Base-by-base conservation (phyloP, 2,888 invertebrate species). In the Cosmorhoe ocellata region DNA sequence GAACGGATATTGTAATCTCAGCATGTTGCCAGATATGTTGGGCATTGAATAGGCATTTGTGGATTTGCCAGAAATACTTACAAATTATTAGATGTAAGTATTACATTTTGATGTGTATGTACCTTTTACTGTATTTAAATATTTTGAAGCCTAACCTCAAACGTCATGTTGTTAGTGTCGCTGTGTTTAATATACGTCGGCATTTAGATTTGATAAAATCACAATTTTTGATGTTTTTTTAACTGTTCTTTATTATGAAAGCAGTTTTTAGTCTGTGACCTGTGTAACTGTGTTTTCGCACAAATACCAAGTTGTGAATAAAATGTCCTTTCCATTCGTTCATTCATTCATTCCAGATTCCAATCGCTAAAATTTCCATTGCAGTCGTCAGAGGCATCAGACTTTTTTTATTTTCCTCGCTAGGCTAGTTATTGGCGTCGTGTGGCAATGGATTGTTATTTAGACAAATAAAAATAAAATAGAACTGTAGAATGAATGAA, bases 41-140 rank as follows among this genome's bases (percentile, higher is more conserved):
- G 46, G 6, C 18, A 31, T 8, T 49, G 46, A 49, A 55, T 45
- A 28, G 51, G 44, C 10, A 36, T 32, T 50, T 59, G 62, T 64
- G 63, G 39, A 66, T 65, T n/a, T 65, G 69, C 69, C 71, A 66
- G 53, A 63, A 55, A 48, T 58, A 64, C 59, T 66, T 62, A 57
- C 59, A 56, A 60, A 59, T 59, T 38, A 44, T 8, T 67, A 71
- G 63, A 43, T 13, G 39, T 72, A 71, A 67, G 67, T 63, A 64
- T 64, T 63, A 63, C 56, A 59, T 72, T 74, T 71, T 63, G 67
- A 72, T 64, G 70, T 71, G 48, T 68, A 67, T 69, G 49, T 69
- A 67, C 61, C 51, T 64, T 66, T 65, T 63, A 67, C 64, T 66
- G 61, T 66, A 62, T 59, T 71, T 64, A 48, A 64, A 67, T 64